Evolutionary conservation across 1,140 invertebrate genomes (phyloP), one percentile per base, ranked within the genome.

Genomic region (Holotrichia oblita): DNA sequence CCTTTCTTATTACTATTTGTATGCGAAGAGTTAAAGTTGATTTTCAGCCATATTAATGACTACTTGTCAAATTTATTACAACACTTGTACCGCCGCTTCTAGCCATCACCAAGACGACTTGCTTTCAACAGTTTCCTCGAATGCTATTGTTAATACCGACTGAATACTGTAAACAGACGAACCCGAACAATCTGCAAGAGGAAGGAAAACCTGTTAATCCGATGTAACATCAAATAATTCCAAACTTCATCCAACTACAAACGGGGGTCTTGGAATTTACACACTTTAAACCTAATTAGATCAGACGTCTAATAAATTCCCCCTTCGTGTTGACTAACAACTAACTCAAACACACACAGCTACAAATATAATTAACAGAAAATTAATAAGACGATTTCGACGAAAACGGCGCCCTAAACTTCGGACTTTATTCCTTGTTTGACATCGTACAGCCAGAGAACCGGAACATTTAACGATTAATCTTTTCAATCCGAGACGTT

Each of bases 261-360:
- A 55, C 14, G 48, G 17, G 48, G 3, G 14, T 14, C 48, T 17
- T 55, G 48, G 48, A 55, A 55, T 55, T 55, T 55, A 34, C 61
- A 27, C 61, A 69, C 61, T 69, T 69, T 69, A 69, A 69, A 69
- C 17, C 61, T 69, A 69, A 69, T 69, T 69, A 69, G 61, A 69
- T 69, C 61, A 69, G 61, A 69, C 61, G 61, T 69, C 61, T 69
- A 69, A 69, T 69, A 69, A 69, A 69, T 69, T 69, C 61, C 20
- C 22, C 61, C 48, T 55, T 27, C 61, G 61, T 34, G 22, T 69
- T 22, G 20, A 14, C 61, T 69, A 69, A 69, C 61, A 69, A 69
- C 61, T 69, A 69, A 69, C 61, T 22, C 61, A 69, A 69, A 69
- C 61, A 69, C 48, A 55, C 61, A 69, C 61, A 69, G 22, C 22